Conservation (phyloP, 2,888 invertebrate genomes). For the Calephelis perditalis region DNA sequence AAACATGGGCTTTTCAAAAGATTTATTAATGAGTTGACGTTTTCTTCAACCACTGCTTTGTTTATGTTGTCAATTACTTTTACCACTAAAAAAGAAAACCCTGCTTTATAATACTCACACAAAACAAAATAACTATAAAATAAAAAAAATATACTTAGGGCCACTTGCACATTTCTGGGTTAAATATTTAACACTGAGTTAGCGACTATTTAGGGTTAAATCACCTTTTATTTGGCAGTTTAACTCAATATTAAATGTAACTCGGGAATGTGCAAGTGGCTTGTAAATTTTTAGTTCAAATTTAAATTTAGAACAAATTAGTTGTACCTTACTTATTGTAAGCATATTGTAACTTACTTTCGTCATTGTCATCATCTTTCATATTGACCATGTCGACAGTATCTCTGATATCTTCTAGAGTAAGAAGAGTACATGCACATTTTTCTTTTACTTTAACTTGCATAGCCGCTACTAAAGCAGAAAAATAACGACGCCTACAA, state of each 20-base stretch:
- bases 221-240: too few species aligned
- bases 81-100: constrained; percentile 63
- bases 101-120: too few species aligned
- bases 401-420: constrained; percentile 82
- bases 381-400: constrained; percentile 81
- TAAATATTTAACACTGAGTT: too few species aligned
- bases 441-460: constrained; percentile 67
- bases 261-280: too few species aligned
- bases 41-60: constrained; percentile 75
- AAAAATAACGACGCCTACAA: constrained; percentile 74
- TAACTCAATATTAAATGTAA: too few species aligned
- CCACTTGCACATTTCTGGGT: too few species aligned
- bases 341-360: constrained; percentile 52
- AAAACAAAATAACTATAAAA: too few species aligned
- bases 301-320: too few species aligned
- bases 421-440: constrained; percentile 77
- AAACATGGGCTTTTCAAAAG: constrained; percentile 67
- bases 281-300: too few species aligned
- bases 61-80: constrained; percentile 78
- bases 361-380: constrained; percentile 79
- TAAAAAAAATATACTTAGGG: too few species aligned
- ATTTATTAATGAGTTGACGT: constrained; percentile 63
- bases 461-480: constrained; percentile 62
- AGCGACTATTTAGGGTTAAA: too few species aligned
- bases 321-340: constrained; percentile 11